Evolutionary conservation across 1,140 invertebrate species (phyloP), one percentile per base, ranked within the genome.

Genomic region (Scaptomyza montana): DNA sequence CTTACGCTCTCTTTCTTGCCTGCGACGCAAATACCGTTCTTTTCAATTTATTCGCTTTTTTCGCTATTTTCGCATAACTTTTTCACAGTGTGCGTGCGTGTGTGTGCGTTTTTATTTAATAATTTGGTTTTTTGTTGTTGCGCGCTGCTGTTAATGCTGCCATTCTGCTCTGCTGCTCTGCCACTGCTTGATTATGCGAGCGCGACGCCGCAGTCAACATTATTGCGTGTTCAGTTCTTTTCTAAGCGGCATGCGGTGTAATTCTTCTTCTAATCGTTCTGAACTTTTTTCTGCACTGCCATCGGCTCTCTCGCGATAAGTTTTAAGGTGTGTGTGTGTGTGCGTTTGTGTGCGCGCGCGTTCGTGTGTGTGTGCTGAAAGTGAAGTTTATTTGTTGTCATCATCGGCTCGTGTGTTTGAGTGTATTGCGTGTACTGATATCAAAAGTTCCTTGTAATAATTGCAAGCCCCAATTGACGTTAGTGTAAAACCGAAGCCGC

Each of bases 191-290:
- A 82, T 79, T 87, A 82, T 89, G 82, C 65, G 84, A 64, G 67
- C 73, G 76, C 46, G 33, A 53, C 74, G 62, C 47, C 63, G 70
- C 64, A 74, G 69, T 66, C 66, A 72, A 70, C 80, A 71, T 70
- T 69, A 77, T 77, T 79, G 74, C 33, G 77, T 87, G 86, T 91
- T 89, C 70, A 80, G 81, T 91, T 91, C 90, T 87, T 91, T 91
- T 91, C 86, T 85, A 90, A 91, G 87, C 90, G 84, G 84, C 84
- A 87, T 74, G 73, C 85, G 76, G 84, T 87, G 84, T 87, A 89
- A 89, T 87, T 87, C 76, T 87, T 76, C 76, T 85, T 82, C 78
- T 89, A 86, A 87, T 82, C 82, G 81, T 65, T 77, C 77, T 66
- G 78, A 74, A 78, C n/a, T 66, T 84, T 82, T 79, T 84, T 89